phyloP scores from a whole-genome alignment of 2,888 invertebrate species.

The Amphiduros pacificus region DNA sequence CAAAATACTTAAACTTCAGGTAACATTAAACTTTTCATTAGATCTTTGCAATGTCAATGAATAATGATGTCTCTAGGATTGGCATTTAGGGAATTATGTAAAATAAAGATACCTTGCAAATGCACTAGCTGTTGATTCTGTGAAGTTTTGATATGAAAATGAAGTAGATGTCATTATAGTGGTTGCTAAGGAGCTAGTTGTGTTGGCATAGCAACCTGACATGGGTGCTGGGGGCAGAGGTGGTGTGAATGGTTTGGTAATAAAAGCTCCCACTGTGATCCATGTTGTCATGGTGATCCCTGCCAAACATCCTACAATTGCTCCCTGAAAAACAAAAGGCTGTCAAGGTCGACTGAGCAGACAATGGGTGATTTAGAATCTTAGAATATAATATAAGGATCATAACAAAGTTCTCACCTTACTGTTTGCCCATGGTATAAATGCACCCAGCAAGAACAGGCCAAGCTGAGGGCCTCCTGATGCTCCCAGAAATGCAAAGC shows the following conservation, averaged over 20 bases:
- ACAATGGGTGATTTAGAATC: background rate
- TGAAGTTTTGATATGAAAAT: no score
- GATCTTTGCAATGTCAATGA: no score
- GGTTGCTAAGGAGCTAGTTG: no score
- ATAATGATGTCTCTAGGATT: no score
- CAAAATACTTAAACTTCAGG: no score
- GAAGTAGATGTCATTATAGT: no score
- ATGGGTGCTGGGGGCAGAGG: background rate
- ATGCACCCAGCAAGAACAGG: constrained; percentile 54
- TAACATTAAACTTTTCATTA: no score
- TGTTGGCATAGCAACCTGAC: no score
- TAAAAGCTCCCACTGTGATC: constrained; percentile 13
- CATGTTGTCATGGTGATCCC: constrained; percentile 11
- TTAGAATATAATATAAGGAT: background rate
- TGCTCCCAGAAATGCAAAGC: constrained; percentile 51
- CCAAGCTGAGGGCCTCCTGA: constrained; percentile 53
- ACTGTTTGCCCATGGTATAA: constrained; percentile 63
- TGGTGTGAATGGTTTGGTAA: constrained; percentile 13
- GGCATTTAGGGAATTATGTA: no score
- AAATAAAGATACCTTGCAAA: no score
- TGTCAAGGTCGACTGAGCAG: background rate
- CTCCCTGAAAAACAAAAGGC: constrained; percentile 5
- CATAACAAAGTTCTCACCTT: constrained; percentile 35
- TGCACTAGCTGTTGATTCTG: no score
- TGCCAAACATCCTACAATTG: constrained; percentile 6